Conservation (phyloP, 2,113 vertebrate species). For the Rhinogobius similis region DNA sequence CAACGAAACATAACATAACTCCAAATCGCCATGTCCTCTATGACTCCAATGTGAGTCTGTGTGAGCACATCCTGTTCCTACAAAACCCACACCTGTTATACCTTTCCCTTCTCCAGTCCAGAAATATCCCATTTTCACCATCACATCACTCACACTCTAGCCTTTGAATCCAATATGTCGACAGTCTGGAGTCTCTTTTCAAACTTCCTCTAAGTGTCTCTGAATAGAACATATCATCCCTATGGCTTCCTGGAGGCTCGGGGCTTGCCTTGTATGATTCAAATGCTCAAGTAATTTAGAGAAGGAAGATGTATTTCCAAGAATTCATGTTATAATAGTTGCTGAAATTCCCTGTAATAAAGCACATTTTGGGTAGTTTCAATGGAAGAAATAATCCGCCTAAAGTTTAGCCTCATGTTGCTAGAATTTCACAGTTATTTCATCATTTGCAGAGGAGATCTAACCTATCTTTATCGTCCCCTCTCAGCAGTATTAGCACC, state of each 20-base stretch:
- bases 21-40: not conserved
- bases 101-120: slow-evolving; percentile 32
- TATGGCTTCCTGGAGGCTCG: slow-evolving; percentile 44
- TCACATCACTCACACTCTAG: slow-evolving; percentile 48
- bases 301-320: slow-evolving; percentile 21
- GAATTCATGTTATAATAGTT: slow-evolving; percentile 25
- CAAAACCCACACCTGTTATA: slow-evolving; percentile 15
- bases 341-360: slow-evolving; percentile 25
- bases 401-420: slow-evolving; percentile 39
- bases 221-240: slow-evolving; percentile 54
- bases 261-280: slow-evolving; percentile 38
- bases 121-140: slow-evolving; percentile 31
- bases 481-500: slow-evolving; percentile 60
- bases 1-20: not conserved
- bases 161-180: slow-evolving; percentile 51
- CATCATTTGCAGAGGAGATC: slow-evolving; percentile 58
- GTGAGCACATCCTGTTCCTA: not conserved
- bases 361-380: slow-evolving; percentile 18
- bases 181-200: slow-evolving; percentile 42
- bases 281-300: slow-evolving; percentile 35
- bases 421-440: slow-evolving; percentile 56
- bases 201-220: slow-evolving; percentile 51
- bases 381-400: slow-evolving; percentile 21
- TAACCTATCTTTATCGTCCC: slow-evolving; percentile 42
- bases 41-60: not conserved